Evolutionary conservation across 2,888 invertebrate species (phyloP).

Genomic region (Athalia cordata): DNA sequence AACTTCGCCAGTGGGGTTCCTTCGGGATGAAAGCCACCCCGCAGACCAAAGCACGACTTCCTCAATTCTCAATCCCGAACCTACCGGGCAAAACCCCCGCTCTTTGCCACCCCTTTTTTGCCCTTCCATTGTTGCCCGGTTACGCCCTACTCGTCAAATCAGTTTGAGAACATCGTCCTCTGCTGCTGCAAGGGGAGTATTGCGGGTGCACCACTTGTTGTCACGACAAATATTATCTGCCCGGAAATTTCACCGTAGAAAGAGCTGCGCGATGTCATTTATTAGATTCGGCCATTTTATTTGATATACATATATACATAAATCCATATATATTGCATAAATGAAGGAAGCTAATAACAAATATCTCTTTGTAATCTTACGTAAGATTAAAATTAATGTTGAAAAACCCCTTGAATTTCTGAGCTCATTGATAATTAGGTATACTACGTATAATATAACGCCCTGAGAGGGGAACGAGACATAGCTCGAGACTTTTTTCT

Average conservation of each 20-base stretch:
- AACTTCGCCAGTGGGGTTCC: neutral
- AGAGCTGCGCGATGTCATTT: neutral
- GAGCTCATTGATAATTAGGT: no score
- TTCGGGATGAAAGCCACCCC: constrained; percentile 2
- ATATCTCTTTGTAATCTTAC: no score
- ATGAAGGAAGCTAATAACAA: no score
- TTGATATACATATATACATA: neutral
- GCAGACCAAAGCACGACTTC: constrained; percentile 11
- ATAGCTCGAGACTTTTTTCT: no score
- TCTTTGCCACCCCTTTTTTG: no score
- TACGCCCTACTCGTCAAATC: neutral
- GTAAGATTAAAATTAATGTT: no score
- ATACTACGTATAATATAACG: neutral
- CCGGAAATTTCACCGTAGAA: no score
- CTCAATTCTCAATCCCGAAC: constrained; percentile 1
- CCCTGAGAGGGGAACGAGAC: no score
- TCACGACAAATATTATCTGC: no score
- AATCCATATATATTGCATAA: neutral
- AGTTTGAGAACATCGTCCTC: neutral
- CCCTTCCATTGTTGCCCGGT: neutral
- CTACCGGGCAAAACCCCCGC: neutral
- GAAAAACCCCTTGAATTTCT: no score
- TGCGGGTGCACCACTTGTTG: no score
- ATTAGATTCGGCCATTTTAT: neutral
- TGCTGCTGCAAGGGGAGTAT: neutral